Evolutionary conservation across 2,888 invertebrate species (phyloP).

Genomic region (Agriopis marginaria): DNA sequence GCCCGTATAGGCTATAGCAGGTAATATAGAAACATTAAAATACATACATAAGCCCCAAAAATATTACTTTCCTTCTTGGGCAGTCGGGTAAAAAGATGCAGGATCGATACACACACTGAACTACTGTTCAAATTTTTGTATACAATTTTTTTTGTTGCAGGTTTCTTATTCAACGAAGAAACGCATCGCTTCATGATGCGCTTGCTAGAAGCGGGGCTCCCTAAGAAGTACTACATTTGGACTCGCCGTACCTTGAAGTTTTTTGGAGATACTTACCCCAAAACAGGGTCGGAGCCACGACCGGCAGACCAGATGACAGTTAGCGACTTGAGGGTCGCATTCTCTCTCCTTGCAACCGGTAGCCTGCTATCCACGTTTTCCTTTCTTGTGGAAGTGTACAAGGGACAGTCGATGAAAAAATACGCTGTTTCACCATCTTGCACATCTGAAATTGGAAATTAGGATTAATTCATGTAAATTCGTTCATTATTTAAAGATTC

Average conservation of each 20-base stretch:
- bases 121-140: not conserved
- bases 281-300: constrained; percentile 46
- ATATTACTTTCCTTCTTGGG: too few species aligned
- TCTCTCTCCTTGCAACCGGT: constrained; percentile 53
- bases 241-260: constrained; percentile 53
- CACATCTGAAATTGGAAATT: not conserved
- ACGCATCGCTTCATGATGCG: constrained; percentile 54
- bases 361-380: constrained; percentile 49
- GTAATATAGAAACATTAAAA: too few species aligned
- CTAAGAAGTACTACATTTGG: constrained; percentile 62
- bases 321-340: constrained; percentile 52
- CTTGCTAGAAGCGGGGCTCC: constrained; percentile 61
- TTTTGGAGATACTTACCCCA: constrained; percentile 37
- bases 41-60: too few species aligned
- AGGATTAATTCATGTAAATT: not conserved
- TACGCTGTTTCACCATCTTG: not conserved
- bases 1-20: too few species aligned
- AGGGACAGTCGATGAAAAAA: constrained; percentile 25
- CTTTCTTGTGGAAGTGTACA: constrained; percentile 56
- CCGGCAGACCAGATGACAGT: constrained; percentile 49
- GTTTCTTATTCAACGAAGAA: constrained; percentile 59
- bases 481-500: too few species aligned
- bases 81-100: too few species aligned
- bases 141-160: constrained; percentile 45
- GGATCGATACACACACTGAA: too few species aligned